Percentiles rank a stretch among this genome's conserved stretches.
Conservation (phyloP, 2,797 vertebrate species). For the Poecilia picta region DNA sequence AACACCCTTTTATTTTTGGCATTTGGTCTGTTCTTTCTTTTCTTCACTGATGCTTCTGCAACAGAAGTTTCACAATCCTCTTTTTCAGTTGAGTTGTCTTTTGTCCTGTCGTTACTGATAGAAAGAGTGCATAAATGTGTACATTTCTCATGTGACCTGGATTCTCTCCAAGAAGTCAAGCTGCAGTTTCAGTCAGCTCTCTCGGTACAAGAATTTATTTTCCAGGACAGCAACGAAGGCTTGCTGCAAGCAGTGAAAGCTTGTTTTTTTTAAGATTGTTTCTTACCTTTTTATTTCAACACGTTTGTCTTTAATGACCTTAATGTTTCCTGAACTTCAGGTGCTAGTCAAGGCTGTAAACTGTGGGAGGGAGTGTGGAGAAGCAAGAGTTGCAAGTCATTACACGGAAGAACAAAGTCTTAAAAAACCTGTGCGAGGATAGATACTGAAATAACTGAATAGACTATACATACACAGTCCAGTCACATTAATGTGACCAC, state of each 20-base stretch:
- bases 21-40: not conserved
- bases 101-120: not conserved
- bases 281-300: not conserved
- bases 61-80: slow-evolving; percentile 1
- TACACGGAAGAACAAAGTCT: not conserved
- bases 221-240: not conserved
- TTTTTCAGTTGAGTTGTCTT: slow-evolving; percentile 8
- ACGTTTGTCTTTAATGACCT: not conserved
- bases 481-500: too few relatives aligned
- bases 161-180: not conserved
- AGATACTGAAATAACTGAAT: not conserved
- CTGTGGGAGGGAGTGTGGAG: not conserved
- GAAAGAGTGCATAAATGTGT: slow-evolving; percentile 4
- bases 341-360: not conserved
- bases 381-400: not conserved
- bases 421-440: not conserved
- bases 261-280: not conserved
- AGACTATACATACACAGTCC: not conserved
- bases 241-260: not conserved
- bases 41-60: not conserved
- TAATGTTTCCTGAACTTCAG: not conserved
- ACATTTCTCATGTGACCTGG: not conserved
- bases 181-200: not conserved
- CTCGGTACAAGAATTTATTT: not conserved
- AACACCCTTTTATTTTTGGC: not conserved